Base-by-base conservation (phyloP, 1,140 invertebrate species). In the Drosophila melanogaster region DNA sequence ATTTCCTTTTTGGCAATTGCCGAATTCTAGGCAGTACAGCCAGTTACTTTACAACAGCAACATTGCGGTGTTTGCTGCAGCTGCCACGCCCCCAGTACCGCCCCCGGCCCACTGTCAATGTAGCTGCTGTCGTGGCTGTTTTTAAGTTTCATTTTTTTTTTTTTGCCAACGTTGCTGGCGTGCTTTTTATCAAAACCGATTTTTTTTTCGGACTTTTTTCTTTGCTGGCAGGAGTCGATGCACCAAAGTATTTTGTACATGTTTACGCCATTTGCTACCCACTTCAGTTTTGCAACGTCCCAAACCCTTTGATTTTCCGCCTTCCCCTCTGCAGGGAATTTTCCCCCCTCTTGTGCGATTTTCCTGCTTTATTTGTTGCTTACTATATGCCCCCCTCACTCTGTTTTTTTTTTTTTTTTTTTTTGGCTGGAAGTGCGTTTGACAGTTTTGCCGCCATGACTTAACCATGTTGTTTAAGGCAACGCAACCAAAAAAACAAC, bases 181-280 rank as follows among this genome's bases (percentile, higher is more conserved):
- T 65, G 77, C 44, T 80, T 81, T 81, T 77, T 76, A 71, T 81
- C 69, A 81, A 86, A 86, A 55, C 67, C 60, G 12, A 4, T 14
- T 5, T 10, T 64, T 57, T 40, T 30, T 51, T 40, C 1, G 44
- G 12, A 11, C 37, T 51, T 65, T 67, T 43, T 50, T 12, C 26
- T 24, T 53, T 41, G n/a, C 37, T 51, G 30, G 19, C 47, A 24
- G 24, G 24, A 56, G 64, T 74, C 50, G 57, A 60, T 65, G 71
- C 73, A 64, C 64, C 83, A 86, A 86, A 78, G 83, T 86, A 86
- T 86, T 86, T 86, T 86, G 83, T 87, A 87, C 83, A 86, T 87
- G 83, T 86, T 87, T 86, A 86, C 74, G 83, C 78, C 83, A 86
- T 81, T 78, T 79, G 74, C 60, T 47, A 79, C 57, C 8, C 60